Percentiles rank a stretch among this genome's conserved stretches.
phyloP scores from a whole-genome alignment of 2,797 vertebrate genomes.

The Myiothlypis coronata region DNA sequence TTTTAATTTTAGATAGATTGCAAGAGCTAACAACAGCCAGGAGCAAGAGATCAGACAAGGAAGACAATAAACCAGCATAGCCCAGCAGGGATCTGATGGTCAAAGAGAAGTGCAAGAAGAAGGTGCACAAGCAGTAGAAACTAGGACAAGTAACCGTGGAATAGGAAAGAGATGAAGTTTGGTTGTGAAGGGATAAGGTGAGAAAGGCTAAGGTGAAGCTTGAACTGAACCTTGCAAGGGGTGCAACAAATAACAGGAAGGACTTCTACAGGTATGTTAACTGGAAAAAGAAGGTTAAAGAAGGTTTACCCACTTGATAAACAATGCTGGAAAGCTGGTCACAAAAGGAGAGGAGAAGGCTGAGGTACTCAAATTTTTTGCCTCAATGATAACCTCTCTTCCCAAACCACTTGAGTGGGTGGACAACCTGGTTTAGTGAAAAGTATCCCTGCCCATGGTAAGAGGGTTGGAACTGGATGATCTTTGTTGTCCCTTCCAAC shows the following conservation, averaged over 20 bases:
- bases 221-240: background rate
- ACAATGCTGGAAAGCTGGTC: background rate
- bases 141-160: background rate
- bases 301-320: background rate
- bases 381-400: background rate
- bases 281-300: background rate
- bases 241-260: background rate
- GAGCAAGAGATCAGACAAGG: background rate
- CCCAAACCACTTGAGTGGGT: background rate
- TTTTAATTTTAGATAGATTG: background rate
- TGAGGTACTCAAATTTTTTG: background rate
- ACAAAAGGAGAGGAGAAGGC: background rate
- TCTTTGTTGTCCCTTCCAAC: background rate
- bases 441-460: too few species aligned
- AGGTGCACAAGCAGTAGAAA: background rate
- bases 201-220: background rate
- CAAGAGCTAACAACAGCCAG: background rate
- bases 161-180: background rate
- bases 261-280: background rate
- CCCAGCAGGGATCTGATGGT: background rate
- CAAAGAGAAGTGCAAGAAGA: background rate
- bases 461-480: background rate
- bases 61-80: background rate
- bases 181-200: background rate
- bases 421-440: fast-evolving